phyloP scores from a whole-genome alignment of 2,888 invertebrate species.

The Stratiomys singularior region DNA sequence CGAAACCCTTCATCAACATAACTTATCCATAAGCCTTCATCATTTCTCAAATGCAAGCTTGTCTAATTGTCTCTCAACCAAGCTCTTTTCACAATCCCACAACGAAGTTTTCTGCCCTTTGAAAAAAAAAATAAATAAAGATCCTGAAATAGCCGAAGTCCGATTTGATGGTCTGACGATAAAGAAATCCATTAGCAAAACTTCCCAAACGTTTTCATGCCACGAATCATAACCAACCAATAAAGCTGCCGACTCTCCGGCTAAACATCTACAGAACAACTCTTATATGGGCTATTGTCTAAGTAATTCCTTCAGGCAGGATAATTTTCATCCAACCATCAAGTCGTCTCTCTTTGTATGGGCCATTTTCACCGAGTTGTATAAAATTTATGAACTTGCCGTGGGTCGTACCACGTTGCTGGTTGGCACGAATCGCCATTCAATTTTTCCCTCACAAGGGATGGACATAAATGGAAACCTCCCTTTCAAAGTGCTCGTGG shows the following conservation, averaged over 20 bases:
- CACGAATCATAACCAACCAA: neutral
- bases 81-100: neutral
- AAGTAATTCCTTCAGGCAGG: conserved; percentile 17
- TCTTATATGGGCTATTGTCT: conserved; percentile 19
- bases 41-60: neutral
- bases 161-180: conserved; percentile 22
- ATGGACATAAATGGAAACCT: conserved; percentile 53
- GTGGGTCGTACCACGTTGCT: conserved; percentile 49
- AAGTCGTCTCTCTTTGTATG: neutral
- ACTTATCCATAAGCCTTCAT: neutral
- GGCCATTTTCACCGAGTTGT: conserved; percentile 32
- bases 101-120: no score
- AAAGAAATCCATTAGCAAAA: neutral
- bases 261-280: neutral
- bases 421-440: conserved; percentile 53
- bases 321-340: conserved; percentile 20
- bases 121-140: no score
- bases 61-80: neutral
- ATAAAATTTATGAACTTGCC: conserved; percentile 53
- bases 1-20: conserved; percentile 22
- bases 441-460: conserved; percentile 50
- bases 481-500: conserved; percentile 38
- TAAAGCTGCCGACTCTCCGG: neutral
- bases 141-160: conserved; percentile 26
- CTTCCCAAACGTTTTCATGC: neutral